Percentiles rank a stretch among this genome's conserved stretches.
phyloP scores from a whole-genome alignment of 2,888 invertebrate species.

The Arenicola marina region DNA sequence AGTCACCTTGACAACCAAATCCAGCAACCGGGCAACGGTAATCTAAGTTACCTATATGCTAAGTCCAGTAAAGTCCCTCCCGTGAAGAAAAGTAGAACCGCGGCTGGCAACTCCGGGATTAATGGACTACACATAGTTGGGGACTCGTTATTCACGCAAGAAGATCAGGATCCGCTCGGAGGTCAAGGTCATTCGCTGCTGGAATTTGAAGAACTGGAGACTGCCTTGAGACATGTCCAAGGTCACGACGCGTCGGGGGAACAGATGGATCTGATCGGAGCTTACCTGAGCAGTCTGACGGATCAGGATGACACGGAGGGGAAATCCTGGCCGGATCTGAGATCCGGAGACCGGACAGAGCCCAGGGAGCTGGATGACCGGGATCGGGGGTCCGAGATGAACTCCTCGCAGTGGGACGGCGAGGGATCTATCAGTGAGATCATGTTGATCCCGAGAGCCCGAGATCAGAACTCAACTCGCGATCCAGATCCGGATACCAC shows the following conservation, averaged over 20 bases:
- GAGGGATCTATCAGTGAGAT: too few species aligned
- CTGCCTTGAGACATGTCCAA: conserved; percentile 12
- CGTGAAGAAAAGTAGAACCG: neutral
- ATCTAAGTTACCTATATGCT: neutral
- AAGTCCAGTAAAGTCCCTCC: neutral
- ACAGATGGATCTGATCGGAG: conserved; percentile 28
- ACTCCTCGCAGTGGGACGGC: too few species aligned
- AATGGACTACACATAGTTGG: conserved; percentile 1
- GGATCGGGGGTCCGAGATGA: too few species aligned
- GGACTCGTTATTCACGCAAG: conserved; percentile 27
- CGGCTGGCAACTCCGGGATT: too few species aligned
- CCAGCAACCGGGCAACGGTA: neutral
- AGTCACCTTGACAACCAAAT: neutral
- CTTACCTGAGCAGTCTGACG: conserved; percentile 21
- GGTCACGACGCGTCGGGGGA: conserved; percentile 34
- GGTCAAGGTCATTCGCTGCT: conserved; percentile 37
- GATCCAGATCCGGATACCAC: too few species aligned
- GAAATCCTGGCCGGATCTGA: too few species aligned
- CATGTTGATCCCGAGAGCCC: too few species aligned
- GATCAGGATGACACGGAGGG: too few species aligned
- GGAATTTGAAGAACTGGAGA: conserved; percentile 49
- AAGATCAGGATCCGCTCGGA: neutral
- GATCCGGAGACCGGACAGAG: too few species aligned
- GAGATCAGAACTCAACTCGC: too few species aligned
- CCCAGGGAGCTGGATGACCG: too few species aligned